A percentile compares a stretch with the other conserved stretches of the same genome.
Conservation (phyloP, 2,113 vertebrate genomes). For the Leptodactylus fuscus region DNA sequence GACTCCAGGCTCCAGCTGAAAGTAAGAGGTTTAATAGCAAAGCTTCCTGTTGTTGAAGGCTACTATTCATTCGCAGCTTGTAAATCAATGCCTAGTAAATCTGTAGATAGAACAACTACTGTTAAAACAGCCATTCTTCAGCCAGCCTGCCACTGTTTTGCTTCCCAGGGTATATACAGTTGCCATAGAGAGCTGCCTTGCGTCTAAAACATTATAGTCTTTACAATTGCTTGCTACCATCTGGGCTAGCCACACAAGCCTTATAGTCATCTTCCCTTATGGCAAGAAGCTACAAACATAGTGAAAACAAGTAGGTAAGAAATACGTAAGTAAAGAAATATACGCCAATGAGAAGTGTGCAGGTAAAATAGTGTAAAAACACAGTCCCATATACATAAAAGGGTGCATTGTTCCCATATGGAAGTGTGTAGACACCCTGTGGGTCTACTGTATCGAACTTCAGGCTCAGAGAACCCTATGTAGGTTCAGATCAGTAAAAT, state of each 20-base stretch:
- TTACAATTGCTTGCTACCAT: constrained; percentile 22
- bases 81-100: constrained; percentile 86
- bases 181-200: constrained; percentile 69
- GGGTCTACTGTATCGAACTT: too few species aligned
- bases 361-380: not conserved
- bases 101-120: constrained; percentile 77
- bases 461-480: too few species aligned
- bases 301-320: not conserved
- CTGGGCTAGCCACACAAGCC: constrained; percentile 6
- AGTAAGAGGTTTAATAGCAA: constrained; percentile 76
- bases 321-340: too few species aligned
- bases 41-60: constrained; percentile 83
- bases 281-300: not conserved
- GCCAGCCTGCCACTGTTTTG: constrained; percentile 74
- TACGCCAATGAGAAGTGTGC: too few species aligned
- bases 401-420: too few species aligned
- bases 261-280: not conserved
- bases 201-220: constrained; percentile 46
- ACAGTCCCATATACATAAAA: not conserved
- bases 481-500: too few species aligned
- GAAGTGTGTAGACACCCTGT: too few species aligned
- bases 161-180: constrained; percentile 68
- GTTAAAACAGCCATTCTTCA: constrained; percentile 76
- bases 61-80: constrained; percentile 85
- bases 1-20: constrained; percentile 78